phyloP scores from a whole-genome alignment of 1,140 invertebrate species.

The Phenacoccus solenopsis region DNA sequence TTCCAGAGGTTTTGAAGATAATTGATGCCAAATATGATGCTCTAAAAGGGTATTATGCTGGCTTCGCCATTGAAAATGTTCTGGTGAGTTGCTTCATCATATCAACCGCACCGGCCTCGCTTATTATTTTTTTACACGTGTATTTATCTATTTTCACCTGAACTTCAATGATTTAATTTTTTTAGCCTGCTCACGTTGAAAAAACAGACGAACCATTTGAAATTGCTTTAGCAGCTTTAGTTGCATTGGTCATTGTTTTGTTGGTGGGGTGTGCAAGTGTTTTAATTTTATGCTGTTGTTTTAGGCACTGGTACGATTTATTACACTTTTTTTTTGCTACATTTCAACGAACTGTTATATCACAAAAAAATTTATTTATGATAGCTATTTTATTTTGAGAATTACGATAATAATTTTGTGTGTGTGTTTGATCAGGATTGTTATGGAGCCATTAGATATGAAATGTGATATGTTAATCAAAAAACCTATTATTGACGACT shows the following conservation, averaged over 20 bases:
- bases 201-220: slow-evolving; percentile 48
- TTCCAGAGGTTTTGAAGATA: slow-evolving; percentile 62
- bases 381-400: too few species aligned
- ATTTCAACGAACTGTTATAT: too few species aligned
- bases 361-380: too few species aligned
- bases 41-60: slow-evolving; percentile 59
- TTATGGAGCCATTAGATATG: slow-evolving; percentile 48
- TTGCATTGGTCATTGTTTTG: slow-evolving; percentile 70
- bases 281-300: slow-evolving; percentile 74
- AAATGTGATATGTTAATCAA: slow-evolving; percentile 69
- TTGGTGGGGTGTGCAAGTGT: slow-evolving; percentile 77
- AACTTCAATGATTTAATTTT: slow-evolving; percentile 20
- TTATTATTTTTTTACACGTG: too few species aligned
- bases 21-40: slow-evolving; percentile 77
- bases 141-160: background rate
- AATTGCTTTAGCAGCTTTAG: slow-evolving; percentile 67
- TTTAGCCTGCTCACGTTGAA: slow-evolving; percentile 39
- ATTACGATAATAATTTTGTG: too few species aligned
- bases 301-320: slow-evolving; percentile 61
- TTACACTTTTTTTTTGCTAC: slow-evolving; percentile 18
- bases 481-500: slow-evolving; percentile 65
- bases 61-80: slow-evolving; percentile 72
- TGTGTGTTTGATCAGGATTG: slow-evolving; percentile 31
- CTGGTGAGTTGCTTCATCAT: slow-evolving; percentile 37
- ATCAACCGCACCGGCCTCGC: background rate